phyloP scores from a whole-genome alignment of 2,888 invertebrate species.

The Diaphora mendica region DNA sequence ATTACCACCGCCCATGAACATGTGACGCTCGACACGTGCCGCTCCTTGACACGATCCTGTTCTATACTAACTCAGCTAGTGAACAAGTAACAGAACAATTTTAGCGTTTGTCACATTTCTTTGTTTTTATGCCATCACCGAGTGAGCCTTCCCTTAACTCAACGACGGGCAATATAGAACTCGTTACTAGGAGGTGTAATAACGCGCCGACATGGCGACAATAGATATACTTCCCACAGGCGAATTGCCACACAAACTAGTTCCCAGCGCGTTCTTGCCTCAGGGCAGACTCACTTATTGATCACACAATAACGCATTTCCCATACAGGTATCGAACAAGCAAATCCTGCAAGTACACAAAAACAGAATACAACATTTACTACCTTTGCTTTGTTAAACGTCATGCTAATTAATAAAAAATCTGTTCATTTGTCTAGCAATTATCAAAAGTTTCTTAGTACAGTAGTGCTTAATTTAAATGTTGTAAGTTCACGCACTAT shows the following conservation, averaged over 20 bases:
- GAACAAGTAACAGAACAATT: not conserved
- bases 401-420: not conserved
- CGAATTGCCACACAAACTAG: constrained; percentile 1
- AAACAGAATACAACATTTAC: not conserved
- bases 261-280: constrained; percentile 2
- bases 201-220: not conserved
- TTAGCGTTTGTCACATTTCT: not conserved
- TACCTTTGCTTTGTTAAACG: not conserved
- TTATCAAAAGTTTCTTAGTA: too few species aligned
- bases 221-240: not conserved
- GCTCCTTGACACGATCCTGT: not conserved
- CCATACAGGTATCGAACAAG: constrained; percentile 1
- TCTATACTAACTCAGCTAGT: too few species aligned
- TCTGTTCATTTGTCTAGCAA: not conserved
- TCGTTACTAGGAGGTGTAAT: not conserved
- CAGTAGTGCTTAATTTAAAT: too few species aligned
- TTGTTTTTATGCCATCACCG: not conserved
- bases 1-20: not conserved
- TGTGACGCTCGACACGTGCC: not conserved
- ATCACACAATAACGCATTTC: not conserved
- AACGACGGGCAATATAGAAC: not conserved
- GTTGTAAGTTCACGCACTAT: too few species aligned
- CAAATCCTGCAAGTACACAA: not conserved
- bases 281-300: not conserved
- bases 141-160: too few species aligned